Conservation (phyloP, 1,140 invertebrate species). For the Gryon sp. region DNA sequence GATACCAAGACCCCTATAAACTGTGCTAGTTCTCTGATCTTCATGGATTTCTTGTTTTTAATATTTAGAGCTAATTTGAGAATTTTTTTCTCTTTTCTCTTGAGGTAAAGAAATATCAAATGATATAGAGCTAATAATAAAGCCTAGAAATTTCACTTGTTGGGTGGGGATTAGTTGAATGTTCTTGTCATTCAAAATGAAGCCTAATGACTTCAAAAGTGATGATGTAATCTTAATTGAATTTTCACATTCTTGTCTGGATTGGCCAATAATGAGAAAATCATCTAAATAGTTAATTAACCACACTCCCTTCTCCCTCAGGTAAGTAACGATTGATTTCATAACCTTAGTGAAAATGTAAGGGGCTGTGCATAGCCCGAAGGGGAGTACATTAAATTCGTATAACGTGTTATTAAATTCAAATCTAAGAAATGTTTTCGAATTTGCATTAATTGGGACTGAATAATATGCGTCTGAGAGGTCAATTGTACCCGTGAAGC, state of each 20-base stretch:
- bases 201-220: background rate
- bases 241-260: background rate
- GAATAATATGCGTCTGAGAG: background rate
- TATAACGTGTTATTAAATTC: background rate
- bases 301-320: background rate
- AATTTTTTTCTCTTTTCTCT: background rate
- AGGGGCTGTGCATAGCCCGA: background rate
- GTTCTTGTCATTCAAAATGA: background rate
- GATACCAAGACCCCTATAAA: conserved; percentile 20
- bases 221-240: background rate
- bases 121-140: background rate
- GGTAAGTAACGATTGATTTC: background rate
- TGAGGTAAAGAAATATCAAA: background rate
- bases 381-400: background rate
- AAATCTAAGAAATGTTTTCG: background rate
- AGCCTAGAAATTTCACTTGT: background rate
- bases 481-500: background rate
- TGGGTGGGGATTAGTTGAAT: background rate
- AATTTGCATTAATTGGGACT: background rate
- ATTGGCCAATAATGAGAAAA: background rate
- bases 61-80: background rate
- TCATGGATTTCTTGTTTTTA: background rate
- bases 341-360: background rate
- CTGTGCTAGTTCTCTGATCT: conserved; percentile 13
- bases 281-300: background rate